Base-by-base conservation (phyloP, 2,113 vertebrate genomes). In the Trinectes maculatus region DNA sequence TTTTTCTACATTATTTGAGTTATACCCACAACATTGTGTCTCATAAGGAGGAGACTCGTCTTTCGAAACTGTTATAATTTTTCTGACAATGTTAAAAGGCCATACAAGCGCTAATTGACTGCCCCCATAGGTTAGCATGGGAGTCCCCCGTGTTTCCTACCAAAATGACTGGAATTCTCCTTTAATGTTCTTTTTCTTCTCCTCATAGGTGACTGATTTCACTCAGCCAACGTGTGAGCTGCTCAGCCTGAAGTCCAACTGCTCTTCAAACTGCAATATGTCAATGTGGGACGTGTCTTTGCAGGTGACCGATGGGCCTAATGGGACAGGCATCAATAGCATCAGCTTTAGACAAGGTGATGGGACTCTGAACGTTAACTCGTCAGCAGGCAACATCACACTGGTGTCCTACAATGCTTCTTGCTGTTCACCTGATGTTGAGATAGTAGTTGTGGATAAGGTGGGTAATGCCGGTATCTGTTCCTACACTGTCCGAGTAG, bases 381-480 rank as follows among this genome's bases (percentile, higher is more conserved):
- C 9, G 25, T 58, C 11, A 0, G 7, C 55, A 10, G 44, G 26
- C 24, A 39, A 80, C 25, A 12, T 62, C 8, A 85, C 55, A 1
- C 13, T 82, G 40, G 84, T 74, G 7, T 57, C 55, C 31, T 91
- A 90, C 79, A 79, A 10, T 3, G 73, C 83, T 0, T 77, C 85
- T 13, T 91, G 89, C 55, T 85, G 76, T 10, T 61, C 64, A 0
- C 68, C 69, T 3, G 56, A 80, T 1, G 39, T 87, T 36, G 79
- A 82, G 71, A 47, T 91, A 34, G 8, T 71, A 53, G 79, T 47
- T 19, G 85, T 85, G 40, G 90, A 90, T 26, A 36, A 9, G 5
- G 85, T 71, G 28, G 89, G 86, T n/a, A 90, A 91, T 4, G 73
- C 74, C 1, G 85, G 29, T 4, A 40, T 63, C 15, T 90, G 87